A percentile compares a stretch with the other conserved stretches of the same genome.
These are phyloP conservation scores for Chrysodeixis includens DNA, from an alignment of 2,888 invertebrate species.

Conservation along the genomic window DNA sequence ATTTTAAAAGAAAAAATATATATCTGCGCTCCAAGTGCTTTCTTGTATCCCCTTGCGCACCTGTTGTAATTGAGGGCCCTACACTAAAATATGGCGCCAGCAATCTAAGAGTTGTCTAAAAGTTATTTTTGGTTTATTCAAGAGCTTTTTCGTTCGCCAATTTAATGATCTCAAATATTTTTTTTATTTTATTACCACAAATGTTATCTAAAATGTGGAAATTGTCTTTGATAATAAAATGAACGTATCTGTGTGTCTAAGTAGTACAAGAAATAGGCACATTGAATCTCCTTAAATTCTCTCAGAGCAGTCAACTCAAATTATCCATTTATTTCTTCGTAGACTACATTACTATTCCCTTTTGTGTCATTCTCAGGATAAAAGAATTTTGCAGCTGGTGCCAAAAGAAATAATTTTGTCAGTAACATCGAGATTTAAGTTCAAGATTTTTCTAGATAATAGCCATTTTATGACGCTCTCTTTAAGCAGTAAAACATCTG, in stretches of 20 bases:
- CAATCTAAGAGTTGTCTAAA: conserved; percentile 54
- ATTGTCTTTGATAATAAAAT: background rate
- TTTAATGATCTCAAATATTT: conserved; percentile 45
- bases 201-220: background rate
- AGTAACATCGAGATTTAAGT: conserved; percentile 49
- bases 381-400: conserved; percentile 64
- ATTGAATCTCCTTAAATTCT: conserved; percentile 21
- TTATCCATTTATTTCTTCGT: conserved; percentile 51
- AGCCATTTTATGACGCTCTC: conserved; percentile 34
- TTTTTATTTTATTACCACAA: conserved; percentile 13
- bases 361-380: conserved; percentile 57
- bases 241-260: conserved; percentile 12
- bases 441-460: conserved; percentile 40
- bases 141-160: conserved; percentile 57
- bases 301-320: conserved; percentile 33
- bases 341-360: conserved; percentile 53
- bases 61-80: conserved; percentile 61
- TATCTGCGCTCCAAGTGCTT: conserved; percentile 41
- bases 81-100: conserved; percentile 58
- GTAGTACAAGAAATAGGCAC: conserved; percentile 14
- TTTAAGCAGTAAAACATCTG: conserved; percentile 32
- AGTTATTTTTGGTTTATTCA: conserved; percentile 41
- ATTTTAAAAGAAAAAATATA: conserved; percentile 46
- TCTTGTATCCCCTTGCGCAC: conserved; percentile 52
- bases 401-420: conserved; percentile 54